Evolutionary conservation across 2,888 invertebrate genomes (phyloP).

Genomic region (Sinodicranocentrus sp.): DNA sequence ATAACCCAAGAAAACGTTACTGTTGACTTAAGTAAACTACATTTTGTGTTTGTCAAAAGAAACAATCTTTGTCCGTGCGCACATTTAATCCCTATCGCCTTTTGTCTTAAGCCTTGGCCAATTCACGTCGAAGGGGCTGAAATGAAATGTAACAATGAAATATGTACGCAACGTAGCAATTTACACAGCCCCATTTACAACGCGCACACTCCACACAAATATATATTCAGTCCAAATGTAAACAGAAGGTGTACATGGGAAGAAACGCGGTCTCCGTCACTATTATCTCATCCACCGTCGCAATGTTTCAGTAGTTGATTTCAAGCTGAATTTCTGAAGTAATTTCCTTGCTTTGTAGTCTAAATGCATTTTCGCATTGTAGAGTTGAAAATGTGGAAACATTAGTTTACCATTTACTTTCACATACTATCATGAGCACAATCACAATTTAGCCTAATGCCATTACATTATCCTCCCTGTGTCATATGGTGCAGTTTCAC

Average conservation of each 20-base stretch:
- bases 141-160: conserved; percentile 31
- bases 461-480: too few species aligned
- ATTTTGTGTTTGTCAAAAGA: conserved; percentile 16
- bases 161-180: conserved; percentile 1
- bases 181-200: conserved; percentile 32
- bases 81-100: conserved; percentile 6
- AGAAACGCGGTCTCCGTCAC: conserved; percentile 32
- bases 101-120: conserved; percentile 40
- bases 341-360: conserved; percentile 44
- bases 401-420: conserved; percentile 23
- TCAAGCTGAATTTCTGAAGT: not conserved
- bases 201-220: conserved; percentile 13
- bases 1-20: conserved; percentile 10
- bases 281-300: conserved; percentile 43
- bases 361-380: not conserved
- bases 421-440: conserved; percentile 31
- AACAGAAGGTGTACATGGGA: conserved; percentile 22
- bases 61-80: conserved; percentile 36
- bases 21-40: conserved; percentile 16
- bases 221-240: not conserved
- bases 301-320: conserved; percentile 27
- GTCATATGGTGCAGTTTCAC: not conserved
- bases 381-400: conserved; percentile 42
- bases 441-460: conserved; percentile 19
- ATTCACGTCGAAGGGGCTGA: conserved; percentile 19